phyloP scores from a whole-genome alignment of 2,797 vertebrate genomes.

The Hafferia zeledoni region DNA sequence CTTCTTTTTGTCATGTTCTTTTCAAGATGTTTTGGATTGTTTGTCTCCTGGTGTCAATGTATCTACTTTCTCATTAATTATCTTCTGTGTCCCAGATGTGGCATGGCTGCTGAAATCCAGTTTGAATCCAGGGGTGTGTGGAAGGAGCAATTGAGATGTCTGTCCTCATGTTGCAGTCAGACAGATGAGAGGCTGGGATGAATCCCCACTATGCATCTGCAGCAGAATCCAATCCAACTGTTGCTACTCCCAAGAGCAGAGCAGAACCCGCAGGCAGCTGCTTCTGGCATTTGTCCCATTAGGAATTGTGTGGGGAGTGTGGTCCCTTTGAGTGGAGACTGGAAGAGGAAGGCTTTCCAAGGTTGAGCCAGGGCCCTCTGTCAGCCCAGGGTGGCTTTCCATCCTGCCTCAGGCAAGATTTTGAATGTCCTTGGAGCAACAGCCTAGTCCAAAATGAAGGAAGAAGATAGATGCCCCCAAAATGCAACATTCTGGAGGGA shows the following conservation, averaged over 20 bases:
- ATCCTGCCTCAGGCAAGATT: not conserved
- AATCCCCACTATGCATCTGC: not conserved
- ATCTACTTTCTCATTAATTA: conserved; percentile 4
- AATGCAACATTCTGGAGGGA: not conserved
- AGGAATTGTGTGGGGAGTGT: not conserved
- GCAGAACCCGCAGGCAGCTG: not conserved
- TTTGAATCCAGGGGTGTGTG: not conserved
- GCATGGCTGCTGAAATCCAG: not conserved
- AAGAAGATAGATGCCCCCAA: not conserved
- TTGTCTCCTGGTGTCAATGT: not conserved
- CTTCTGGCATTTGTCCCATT: not conserved
- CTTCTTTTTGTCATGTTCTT: conserved; percentile 7
- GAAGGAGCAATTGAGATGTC: not conserved
- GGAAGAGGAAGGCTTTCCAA: not conserved
- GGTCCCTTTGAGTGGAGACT: not conserved
- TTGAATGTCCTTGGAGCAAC: not conserved
- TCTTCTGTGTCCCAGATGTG: conserved; percentile 1
- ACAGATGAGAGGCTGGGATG: not conserved
- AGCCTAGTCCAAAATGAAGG: not conserved
- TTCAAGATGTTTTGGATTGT: not conserved
- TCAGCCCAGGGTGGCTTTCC: not conserved
- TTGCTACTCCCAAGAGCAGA: not conserved
- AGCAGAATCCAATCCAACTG: conserved; percentile 16
- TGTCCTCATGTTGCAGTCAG: not conserved
- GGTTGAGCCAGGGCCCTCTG: not conserved